Evolutionary conservation across 1,140 invertebrate species (phyloP), one percentile per base, ranked within the genome.

Genomic region (Elymnias hypermnestra): DNA sequence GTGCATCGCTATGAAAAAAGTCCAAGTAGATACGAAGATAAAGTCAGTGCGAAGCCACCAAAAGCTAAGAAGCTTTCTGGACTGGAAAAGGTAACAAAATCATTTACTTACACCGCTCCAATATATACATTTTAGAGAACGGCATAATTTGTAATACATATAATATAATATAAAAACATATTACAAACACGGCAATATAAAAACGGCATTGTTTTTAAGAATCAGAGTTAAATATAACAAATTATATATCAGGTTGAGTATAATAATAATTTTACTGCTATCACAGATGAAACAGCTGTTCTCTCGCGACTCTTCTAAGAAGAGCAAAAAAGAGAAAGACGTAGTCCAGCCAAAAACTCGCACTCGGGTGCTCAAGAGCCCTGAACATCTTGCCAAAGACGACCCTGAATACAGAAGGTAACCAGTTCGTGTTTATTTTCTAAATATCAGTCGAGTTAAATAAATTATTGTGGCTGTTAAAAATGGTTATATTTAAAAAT

Each of bases 21-120:
- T 62, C 75, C 75, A 15, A 76, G 61, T 41, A 72, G 74, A 70
- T 57, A 71, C 37, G 67, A 86, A 48, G 86, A 87, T 26, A 87
- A 83, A 74, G 53, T 86, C 29, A 87, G 88, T 74, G 85, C 86
- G 59, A 90, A 89, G 68, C 88, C 88, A 40, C 88, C 88, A 5
- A 90, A 89, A 69, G 83, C 86, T n/a, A 89, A 89, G 62, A 91
- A 91, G 60, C 74, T 89, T 62, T 90, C 90, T 64, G 87, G 89
- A 69, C 87, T 91, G 48, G 89, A 91, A 73, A 91, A 91, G 82
- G 90, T 91, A 56, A 57, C 12, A 38, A n/a, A 5, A 25, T 8
- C 12, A 17, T 35, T 5, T 28, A 9, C n/a, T n/a, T n/a, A n/a
- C n/a, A n/a, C n/a, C n/a, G n/a, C n/a, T n/a, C n/a, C n/a, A n/a